phyloP scores from a whole-genome alignment of 2,797 vertebrate genomes.

The Diplodus sargus region DNA sequence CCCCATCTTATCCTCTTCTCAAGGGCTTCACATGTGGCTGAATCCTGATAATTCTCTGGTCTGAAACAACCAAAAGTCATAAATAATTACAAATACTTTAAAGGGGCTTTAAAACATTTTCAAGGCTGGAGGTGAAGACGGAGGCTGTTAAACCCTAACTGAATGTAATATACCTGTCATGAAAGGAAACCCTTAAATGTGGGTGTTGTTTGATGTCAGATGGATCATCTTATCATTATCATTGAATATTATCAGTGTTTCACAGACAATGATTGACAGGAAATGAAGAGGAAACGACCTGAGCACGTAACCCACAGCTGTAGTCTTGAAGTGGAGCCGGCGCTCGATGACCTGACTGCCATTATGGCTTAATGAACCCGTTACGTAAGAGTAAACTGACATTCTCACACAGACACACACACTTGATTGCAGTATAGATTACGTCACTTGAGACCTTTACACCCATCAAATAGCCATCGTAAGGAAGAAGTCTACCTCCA shows the following conservation, averaged over 20 bases:
- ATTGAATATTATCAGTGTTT: background rate
- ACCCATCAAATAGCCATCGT: background rate
- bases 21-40: too few relatives aligned
- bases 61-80: too few relatives aligned
- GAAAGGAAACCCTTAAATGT: background rate
- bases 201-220: background rate
- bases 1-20: too few relatives aligned
- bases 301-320: background rate
- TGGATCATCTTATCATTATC: background rate
- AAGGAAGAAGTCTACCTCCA: too few relatives aligned
- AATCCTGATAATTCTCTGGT: too few relatives aligned
- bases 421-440: background rate
- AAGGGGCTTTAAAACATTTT: too few relatives aligned
- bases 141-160: too few relatives aligned
- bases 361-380: background rate
- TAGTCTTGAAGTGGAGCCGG: background rate
- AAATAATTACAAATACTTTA: too few relatives aligned
- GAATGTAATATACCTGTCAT: too few relatives aligned
- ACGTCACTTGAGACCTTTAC: constrained; percentile 11
- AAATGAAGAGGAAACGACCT: background rate
- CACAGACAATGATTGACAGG: constrained; percentile 15
- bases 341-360: background rate
- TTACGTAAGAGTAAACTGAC: background rate
- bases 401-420: background rate
- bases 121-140: too few relatives aligned